A percentile compares a stretch with the other conserved stretches of the same genome.
Conservation (phyloP, 2,797 vertebrate species). For the Sciurus carolinensis region DNA sequence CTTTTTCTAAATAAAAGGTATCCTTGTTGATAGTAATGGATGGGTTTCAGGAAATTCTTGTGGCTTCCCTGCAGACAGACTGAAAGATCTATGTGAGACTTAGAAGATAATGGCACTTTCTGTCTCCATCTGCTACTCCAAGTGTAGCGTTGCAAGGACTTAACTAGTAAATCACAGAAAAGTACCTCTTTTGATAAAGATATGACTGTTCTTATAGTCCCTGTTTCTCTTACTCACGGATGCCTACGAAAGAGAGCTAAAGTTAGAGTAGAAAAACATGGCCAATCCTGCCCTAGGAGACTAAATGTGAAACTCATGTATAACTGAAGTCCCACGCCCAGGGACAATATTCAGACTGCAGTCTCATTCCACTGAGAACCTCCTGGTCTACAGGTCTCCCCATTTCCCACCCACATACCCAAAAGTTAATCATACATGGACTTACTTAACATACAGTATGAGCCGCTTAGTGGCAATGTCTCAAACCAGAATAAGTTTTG, state of each 20-base stretch:
- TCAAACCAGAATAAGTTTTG: neutral
- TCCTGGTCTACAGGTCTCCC: neutral
- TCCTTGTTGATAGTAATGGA: conserved; percentile 33
- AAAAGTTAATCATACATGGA: neutral
- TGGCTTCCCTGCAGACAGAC: conserved; percentile 58
- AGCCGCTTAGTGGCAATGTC: neutral
- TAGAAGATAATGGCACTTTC: conserved; percentile 56
- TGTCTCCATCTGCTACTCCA: conserved; percentile 59
- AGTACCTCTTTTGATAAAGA: conserved; percentile 54
- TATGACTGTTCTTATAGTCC: neutral
- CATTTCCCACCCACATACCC: neutral
- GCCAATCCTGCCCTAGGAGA: neutral
- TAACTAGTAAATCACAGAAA: conserved; percentile 63
- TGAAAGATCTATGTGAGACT: conserved; percentile 38
- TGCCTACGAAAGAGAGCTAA: conserved; percentile 42
- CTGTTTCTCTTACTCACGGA: conserved; percentile 45
- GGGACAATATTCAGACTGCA: neutral
- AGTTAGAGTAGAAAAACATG: neutral
- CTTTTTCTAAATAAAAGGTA: conserved; percentile 48
- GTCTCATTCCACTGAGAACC: neutral
- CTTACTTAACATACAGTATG: neutral
- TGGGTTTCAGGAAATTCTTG: conserved; percentile 3
- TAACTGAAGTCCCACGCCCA: neutral
- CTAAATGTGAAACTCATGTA: neutral
- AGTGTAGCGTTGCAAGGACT: neutral